phyloP scores from a whole-genome alignment of 2,888 invertebrate genomes.

The Sinotaia quadrata region DNA sequence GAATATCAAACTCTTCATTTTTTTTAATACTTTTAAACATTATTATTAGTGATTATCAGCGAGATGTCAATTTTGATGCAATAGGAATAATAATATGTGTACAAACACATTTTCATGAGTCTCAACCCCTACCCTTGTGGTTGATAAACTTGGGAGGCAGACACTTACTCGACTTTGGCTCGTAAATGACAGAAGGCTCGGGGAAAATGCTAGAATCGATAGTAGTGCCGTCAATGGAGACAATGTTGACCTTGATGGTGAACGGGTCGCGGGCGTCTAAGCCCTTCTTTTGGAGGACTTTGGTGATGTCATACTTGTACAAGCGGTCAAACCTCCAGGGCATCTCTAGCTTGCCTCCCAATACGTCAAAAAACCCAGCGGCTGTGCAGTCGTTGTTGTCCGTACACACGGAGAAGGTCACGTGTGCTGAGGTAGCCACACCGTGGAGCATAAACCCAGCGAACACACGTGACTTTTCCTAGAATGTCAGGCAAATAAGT shows the following conservation, averaged over 20 bases:
- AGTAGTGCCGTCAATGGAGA: constrained; percentile 11
- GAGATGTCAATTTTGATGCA: too few species aligned
- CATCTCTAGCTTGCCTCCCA: constrained; percentile 42
- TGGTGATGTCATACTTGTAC: constrained; percentile 43
- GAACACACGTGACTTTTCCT: constrained; percentile 39
- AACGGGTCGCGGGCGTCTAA: constrained; percentile 12
- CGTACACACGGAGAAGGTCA: constrained; percentile 32
- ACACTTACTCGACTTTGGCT: constrained; percentile 33
- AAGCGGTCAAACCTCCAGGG: constrained; percentile 45
- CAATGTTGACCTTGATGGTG: constrained; percentile 11
- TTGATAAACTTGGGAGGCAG: too few species aligned
- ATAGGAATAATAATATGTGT: too few species aligned
- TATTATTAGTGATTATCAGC: too few species aligned
- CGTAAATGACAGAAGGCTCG: constrained; percentile 22
- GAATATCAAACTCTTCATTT: too few species aligned
- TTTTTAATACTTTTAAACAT: too few species aligned
- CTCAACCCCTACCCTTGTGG: too few species aligned
- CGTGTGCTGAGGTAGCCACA: constrained; percentile 37
- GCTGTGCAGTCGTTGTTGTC: constrained; percentile 26
- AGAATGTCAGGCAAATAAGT: background rate
- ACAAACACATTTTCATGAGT: too few species aligned
- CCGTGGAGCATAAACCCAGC: constrained; percentile 44
- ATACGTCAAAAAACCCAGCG: constrained; percentile 38
- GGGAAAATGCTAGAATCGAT: constrained; percentile 14
- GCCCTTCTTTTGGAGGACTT: constrained; percentile 8